Percentiles rank a stretch among this genome's conserved stretches.
Conservation (phyloP, 2,797 vertebrate genomes). For the Alauda arvensis region DNA sequence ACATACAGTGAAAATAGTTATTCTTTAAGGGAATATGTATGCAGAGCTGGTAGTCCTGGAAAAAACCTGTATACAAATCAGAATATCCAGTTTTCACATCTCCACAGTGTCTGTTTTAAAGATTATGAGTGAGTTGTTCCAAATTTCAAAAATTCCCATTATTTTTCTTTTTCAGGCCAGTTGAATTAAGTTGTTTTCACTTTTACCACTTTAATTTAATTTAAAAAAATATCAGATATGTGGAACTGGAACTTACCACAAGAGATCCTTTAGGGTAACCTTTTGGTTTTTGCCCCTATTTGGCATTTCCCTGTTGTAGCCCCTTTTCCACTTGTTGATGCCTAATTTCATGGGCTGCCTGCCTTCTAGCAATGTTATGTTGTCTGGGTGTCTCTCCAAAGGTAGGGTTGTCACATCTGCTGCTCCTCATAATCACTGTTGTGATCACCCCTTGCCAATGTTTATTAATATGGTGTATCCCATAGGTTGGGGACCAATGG, state of each 20-base stretch:
- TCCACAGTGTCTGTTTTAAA: neutral
- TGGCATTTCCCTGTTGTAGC: neutral
- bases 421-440: neutral
- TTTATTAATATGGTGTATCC: neutral
- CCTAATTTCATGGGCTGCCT: neutral
- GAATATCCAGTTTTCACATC: neutral
- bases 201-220: neutral
- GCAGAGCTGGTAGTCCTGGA: neutral
- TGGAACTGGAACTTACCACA: neutral
- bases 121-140: neutral
- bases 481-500: neutral
- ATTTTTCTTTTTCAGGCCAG: neutral
- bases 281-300: neutral
- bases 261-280: neutral
- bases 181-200: neutral
- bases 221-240: neutral
- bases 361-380: neutral
- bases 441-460: neutral
- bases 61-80: neutral
- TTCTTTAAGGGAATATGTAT: neutral
- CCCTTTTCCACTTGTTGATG: neutral
- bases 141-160: neutral
- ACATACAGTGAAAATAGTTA: neutral
- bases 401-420: fast-evolving
- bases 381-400: neutral